Evolutionary conservation across 2,113 vertebrate genomes (phyloP).

Genomic region (Ptychochromis oligacanthus): DNA sequence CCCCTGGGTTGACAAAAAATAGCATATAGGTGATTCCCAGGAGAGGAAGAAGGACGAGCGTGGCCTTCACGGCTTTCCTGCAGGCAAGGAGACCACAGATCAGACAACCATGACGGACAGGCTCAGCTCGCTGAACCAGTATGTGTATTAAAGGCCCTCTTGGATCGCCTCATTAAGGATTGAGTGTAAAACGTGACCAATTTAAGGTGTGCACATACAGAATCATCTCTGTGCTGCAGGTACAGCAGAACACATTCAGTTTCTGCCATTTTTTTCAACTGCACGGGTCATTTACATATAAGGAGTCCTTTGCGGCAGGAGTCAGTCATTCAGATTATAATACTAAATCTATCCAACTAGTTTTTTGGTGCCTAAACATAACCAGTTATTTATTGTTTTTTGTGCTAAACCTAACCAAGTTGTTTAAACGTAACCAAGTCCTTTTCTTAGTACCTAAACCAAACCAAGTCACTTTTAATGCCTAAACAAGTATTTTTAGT

Average conservation of each 20-base stretch:
- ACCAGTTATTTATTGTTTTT: background rate
- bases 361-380: background rate
- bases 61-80: conserved; percentile 98
- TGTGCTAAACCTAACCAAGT: background rate
- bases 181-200: conserved; percentile 4
- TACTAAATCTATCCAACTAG: background rate
- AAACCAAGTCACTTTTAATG: no score
- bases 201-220: background rate
- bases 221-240: background rate
- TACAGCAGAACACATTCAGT: background rate
- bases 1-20: conserved; percentile 97
- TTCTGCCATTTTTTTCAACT: background rate
- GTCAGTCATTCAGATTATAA: background rate
- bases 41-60: conserved; percentile 94
- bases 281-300: background rate
- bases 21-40: conserved; percentile 99
- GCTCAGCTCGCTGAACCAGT: background rate
- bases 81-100: background rate
- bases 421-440: background rate
- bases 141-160: background rate
- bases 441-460: no score
- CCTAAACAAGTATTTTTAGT: no score
- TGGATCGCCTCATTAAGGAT: background rate
- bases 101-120: background rate
- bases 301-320: background rate